phyloP scores from a whole-genome alignment of 1,140 invertebrate species.

The Zelostemma sp. region DNA sequence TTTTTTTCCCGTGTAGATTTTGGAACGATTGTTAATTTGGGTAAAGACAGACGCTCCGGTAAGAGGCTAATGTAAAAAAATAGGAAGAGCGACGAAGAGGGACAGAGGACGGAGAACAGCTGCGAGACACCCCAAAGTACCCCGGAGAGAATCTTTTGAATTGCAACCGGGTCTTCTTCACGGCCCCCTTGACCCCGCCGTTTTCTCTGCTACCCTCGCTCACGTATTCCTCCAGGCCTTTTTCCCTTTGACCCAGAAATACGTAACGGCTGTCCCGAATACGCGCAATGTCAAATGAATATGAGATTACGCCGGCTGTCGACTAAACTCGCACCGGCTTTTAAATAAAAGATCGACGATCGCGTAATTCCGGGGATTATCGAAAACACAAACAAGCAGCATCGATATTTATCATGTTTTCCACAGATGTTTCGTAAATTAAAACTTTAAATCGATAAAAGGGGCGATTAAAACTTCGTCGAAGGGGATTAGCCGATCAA shows the following conservation, averaged over 20 bases:
- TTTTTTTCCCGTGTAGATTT: too few species aligned
- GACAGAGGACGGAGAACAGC: slow-evolving; percentile 59
- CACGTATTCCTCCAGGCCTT: slow-evolving; percentile 41
- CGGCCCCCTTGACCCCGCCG: slow-evolving; percentile 11
- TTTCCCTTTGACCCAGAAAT: slow-evolving; percentile 24
- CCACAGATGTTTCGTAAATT: too few species aligned
- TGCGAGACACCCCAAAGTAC: slow-evolving; percentile 63
- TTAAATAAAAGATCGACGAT: too few species aligned
- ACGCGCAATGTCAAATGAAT: not conserved
- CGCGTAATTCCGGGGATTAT: not conserved
- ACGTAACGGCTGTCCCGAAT: slow-evolving; percentile 34
- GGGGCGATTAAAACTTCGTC: too few species aligned
- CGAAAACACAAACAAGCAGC: slow-evolving; percentile 3
- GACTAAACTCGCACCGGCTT: too few species aligned
- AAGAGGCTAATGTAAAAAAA: too few species aligned
- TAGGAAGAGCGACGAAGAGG: slow-evolving; percentile 25
- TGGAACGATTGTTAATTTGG: too few species aligned
- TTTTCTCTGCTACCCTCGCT: slow-evolving; percentile 18
- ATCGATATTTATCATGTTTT: not conserved
- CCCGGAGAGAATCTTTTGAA: slow-evolving; percentile 65
- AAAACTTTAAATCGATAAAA: too few species aligned
- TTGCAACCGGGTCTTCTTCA: slow-evolving; percentile 51
- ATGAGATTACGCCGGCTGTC: too few species aligned
- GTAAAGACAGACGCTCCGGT: too few species aligned
- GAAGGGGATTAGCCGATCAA: too few species aligned